Percentiles rank a stretch among this genome's conserved stretches.
phyloP scores from a whole-genome alignment of 2,888 invertebrate species.

The Rhyacophila evoluta region DNA sequence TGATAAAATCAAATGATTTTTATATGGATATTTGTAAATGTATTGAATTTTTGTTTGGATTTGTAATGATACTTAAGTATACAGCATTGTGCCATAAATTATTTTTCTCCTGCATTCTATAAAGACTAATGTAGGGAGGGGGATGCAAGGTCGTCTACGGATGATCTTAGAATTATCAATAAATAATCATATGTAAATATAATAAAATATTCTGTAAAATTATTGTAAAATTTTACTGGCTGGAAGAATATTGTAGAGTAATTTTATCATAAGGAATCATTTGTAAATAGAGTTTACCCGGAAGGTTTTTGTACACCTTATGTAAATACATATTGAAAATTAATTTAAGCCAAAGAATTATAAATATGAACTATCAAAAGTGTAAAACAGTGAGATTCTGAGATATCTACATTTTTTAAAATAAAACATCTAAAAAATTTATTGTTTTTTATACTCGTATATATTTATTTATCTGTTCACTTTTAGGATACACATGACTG shows the following conservation, averaged over 20 bases:
- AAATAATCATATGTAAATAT: background rate
- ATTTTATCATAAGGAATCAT: no score
- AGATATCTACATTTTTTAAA: background rate
- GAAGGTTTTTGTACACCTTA: background rate
- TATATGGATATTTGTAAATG: background rate
- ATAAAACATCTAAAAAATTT: background rate
- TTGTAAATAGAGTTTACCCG: no score
- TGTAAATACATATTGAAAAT: slow-evolving; percentile 16
- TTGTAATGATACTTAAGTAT: background rate
- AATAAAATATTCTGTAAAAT: background rate
- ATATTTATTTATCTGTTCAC: no score
- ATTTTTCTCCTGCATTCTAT: background rate
- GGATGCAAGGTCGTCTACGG: background rate
- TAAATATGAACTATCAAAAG: background rate
- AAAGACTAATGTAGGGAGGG: background rate
- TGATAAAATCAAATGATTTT: no score
- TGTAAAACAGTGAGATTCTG: background rate
- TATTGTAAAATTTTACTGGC: no score
- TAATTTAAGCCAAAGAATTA: slow-evolving; percentile 10
- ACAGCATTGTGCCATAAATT: background rate
- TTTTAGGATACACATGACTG: no score
- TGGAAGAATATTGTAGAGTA: no score
- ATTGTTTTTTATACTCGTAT: no score
- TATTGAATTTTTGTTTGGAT: background rate
- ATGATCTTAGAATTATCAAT: background rate